These are phyloP conservation scores for Rallus crepitans DNA, from an alignment of 2,797 vertebrate genomes.

Conservation along the genomic window DNA sequence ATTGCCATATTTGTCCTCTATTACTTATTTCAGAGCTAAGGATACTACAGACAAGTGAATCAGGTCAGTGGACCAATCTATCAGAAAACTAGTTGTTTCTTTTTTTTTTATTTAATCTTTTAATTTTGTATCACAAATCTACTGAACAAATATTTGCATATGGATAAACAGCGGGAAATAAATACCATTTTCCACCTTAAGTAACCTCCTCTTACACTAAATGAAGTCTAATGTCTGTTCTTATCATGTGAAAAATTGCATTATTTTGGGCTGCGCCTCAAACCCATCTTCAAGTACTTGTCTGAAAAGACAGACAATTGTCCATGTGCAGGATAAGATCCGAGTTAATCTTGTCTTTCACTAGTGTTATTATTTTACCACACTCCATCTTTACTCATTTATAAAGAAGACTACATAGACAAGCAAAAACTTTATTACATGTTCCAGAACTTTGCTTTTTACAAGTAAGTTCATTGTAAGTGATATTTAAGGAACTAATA, in stretches of 20 bases:
- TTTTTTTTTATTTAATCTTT: background rate
- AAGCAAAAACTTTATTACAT: background rate
- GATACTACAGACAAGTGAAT: background rate
- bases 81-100: background rate
- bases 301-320: background rate
- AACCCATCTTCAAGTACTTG: background rate
- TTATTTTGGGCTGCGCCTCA: background rate
- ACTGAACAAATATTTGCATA: background rate
- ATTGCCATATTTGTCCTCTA: background rate
- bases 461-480: slow-evolving; percentile 5
- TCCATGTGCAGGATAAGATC: background rate
- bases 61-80: background rate
- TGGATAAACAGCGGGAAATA: background rate
- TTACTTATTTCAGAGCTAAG: background rate
- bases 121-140: background rate
- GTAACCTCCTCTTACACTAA: background rate
- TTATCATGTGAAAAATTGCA: background rate
- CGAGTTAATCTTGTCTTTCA: background rate
- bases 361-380: background rate
- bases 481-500: slow-evolving; percentile 8
- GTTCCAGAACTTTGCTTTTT: slow-evolving; percentile 34
- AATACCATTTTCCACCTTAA: background rate
- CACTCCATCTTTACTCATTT: background rate
- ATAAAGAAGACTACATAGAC: background rate
- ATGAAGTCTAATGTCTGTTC: background rate